phyloP scores from a whole-genome alignment of 2,113 vertebrate genomes.

The Cheirogaleus medius region DNA sequence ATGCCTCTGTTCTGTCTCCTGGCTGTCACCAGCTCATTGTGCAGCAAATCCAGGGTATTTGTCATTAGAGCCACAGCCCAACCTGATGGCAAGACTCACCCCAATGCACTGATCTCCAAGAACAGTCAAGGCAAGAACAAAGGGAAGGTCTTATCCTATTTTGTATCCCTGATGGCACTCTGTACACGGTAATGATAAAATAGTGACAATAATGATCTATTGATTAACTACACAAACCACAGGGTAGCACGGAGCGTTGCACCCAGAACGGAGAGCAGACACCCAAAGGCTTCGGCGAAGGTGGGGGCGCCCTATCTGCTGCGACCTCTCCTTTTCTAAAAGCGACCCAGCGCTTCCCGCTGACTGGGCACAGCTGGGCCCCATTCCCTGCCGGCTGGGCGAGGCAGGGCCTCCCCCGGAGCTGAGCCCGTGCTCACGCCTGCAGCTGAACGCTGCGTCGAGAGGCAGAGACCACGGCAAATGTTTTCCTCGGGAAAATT shows the following conservation, averaged over 20 bases:
- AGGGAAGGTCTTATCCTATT: neutral
- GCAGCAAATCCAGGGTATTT: neutral
- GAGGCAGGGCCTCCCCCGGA: too few species aligned
- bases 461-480: neutral
- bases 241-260: fast-evolving
- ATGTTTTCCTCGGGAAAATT: neutral
- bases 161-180: neutral
- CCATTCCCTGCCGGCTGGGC: fast-evolving
- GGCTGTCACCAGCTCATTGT: neutral
- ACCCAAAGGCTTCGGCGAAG: neutral
- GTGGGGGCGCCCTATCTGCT: neutral
- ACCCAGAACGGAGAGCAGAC: neutral
- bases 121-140: neutral
- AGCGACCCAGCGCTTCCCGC: neutral
- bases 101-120: neutral
- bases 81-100: neutral
- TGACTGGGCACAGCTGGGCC: neutral
- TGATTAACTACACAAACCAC: neutral
- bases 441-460: fast-evolving
- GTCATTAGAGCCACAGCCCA: neutral
- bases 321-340: neutral
- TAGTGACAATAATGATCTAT: too few species aligned
- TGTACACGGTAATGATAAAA: neutral
- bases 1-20: neutral
- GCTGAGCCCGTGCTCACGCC: too few species aligned